A percentile compares a stretch with the other conserved stretches of the same genome.
phyloP scores from a whole-genome alignment of 2,797 vertebrate genomes.

The Sebastes reedi region DNA sequence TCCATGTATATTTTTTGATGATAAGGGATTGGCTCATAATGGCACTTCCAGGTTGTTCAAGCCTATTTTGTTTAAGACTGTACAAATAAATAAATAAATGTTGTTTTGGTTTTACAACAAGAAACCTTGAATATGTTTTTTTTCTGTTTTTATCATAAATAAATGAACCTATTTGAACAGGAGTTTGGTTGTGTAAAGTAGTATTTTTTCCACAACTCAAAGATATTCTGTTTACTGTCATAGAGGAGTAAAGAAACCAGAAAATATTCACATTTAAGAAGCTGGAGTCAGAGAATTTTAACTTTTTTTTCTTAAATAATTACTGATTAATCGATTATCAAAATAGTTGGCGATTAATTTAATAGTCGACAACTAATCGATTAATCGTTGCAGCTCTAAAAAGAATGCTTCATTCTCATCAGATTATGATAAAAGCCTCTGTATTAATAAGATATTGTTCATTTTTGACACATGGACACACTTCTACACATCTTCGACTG shows the following conservation, averaged over 20 bases:
- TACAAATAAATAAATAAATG: slow-evolving; percentile 30
- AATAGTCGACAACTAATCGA: too few species aligned
- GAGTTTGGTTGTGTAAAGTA: background rate
- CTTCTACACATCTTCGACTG: background rate
- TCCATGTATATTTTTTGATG: slow-evolving; percentile 5
- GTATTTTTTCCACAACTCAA: background rate
- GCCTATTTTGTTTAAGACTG: slow-evolving; percentile 28
- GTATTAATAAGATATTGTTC: background rate
- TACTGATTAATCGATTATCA: too few species aligned
- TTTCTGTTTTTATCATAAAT: slow-evolving; percentile 35
- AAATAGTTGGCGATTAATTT: too few species aligned
- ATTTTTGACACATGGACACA: background rate
- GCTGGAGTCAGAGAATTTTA: too few species aligned
- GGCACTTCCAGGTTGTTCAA: slow-evolving; percentile 7
- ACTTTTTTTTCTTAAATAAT: too few species aligned
- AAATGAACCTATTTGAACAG: background rate
- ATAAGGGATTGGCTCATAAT: slow-evolving; percentile 1
- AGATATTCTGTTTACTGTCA: too few species aligned
- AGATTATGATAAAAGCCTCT: background rate
- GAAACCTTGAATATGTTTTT: slow-evolving; percentile 11
- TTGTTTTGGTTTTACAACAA: slow-evolving; percentile 37
- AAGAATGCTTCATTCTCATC: background rate
- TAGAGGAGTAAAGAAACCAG: too few species aligned
- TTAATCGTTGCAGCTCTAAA: too few species aligned
- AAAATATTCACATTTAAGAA: too few species aligned